Conservation (phyloP, 2,888 invertebrate genomes). For the Mechanitis mazaeus region DNA sequence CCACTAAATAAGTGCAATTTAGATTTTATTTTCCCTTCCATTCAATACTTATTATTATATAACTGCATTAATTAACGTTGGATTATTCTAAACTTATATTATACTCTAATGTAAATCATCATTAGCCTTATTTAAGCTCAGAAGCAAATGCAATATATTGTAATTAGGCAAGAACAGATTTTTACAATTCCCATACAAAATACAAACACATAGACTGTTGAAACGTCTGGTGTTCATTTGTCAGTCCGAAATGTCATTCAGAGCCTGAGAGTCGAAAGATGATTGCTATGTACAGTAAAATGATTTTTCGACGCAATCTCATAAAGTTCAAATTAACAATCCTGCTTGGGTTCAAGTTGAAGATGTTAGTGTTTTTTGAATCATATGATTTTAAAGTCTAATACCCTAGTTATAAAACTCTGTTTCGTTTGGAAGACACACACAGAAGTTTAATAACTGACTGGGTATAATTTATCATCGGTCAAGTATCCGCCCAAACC, state of each 20-base stretch:
- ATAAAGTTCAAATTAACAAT: conserved; percentile 48
- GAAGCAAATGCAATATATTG: conserved; percentile 11
- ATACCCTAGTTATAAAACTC: conserved; percentile 10
- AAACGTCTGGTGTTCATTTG: conserved; percentile 69
- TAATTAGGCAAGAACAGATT: conserved; percentile 41
- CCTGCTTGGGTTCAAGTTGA: conserved; percentile 19
- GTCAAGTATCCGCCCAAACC: conserved; percentile 72
- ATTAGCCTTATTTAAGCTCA: too few species aligned
- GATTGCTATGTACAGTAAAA: conserved; percentile 36
- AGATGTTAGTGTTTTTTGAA: conserved; percentile 21
- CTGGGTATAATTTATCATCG: conserved; percentile 70
- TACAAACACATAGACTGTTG: conserved; percentile 71
- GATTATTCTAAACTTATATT: background rate
- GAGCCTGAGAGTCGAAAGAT: conserved; percentile 42
- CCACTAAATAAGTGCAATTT: conserved; percentile 76
- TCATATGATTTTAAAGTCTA: conserved; percentile 14
- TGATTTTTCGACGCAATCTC: conserved; percentile 31
- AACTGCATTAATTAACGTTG: conserved; percentile 21
- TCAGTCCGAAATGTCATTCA: conserved; percentile 68
- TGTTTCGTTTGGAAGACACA: conserved; percentile 14
- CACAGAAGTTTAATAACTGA: conserved; percentile 56
- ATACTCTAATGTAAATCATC: background rate
- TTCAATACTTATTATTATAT: conserved; percentile 60
- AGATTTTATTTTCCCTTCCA: conserved; percentile 67
- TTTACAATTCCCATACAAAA: conserved; percentile 63